These are phyloP conservation scores for Campoletis raptor DNA, from an alignment of 2,888 invertebrate species.

Conservation along the genomic window DNA sequence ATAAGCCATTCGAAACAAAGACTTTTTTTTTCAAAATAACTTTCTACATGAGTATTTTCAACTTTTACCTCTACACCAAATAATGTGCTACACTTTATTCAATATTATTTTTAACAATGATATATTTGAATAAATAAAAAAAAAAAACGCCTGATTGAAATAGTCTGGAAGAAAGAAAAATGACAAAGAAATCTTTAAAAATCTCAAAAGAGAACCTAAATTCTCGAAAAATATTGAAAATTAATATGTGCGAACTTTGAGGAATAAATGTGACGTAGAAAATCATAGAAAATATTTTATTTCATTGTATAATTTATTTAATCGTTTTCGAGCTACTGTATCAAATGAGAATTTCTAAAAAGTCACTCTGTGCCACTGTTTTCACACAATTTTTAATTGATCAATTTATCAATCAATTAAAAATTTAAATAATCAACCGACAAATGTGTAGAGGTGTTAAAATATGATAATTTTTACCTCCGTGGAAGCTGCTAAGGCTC, in stretches of 20 bases:
- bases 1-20: neutral
- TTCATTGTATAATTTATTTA: neutral
- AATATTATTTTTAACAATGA: neutral
- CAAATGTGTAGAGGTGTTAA: neutral
- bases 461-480: slow-evolving; percentile 73
- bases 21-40: neutral
- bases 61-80: neutral
- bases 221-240: neutral
- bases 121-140: neutral
- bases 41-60: neutral
- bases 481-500: slow-evolving; percentile 89
- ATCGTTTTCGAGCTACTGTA: neutral
- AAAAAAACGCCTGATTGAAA: neutral
- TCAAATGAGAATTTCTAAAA: neutral
- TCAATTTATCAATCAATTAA: neutral
- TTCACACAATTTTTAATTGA: neutral
- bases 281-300: neutral
- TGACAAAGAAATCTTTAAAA: neutral
- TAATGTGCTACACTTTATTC: neutral
- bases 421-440: neutral
- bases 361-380: neutral
- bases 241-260: too few relatives aligned
- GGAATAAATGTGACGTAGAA: too few relatives aligned
- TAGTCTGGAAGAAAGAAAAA: neutral
- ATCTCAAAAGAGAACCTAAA: neutral